Conservation (phyloP, 2,888 invertebrate genomes). For the Heliconius ismenius region DNA sequence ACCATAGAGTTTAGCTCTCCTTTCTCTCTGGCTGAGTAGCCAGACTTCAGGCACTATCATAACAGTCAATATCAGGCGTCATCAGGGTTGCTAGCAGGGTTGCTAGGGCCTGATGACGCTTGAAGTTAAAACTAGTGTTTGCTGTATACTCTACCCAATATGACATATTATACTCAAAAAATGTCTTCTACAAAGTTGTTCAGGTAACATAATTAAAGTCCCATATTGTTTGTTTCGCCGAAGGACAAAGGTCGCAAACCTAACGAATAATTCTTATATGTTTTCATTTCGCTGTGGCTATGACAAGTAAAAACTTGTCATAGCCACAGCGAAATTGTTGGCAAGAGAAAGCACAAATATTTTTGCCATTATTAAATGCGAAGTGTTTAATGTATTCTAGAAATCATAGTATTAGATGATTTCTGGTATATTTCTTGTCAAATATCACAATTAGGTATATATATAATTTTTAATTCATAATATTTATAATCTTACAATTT, state of each 20-base stretch:
- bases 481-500: background rate
- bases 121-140: background rate
- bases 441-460: background rate
- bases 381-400: background rate
- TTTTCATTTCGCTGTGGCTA: background rate
- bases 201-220: slow-evolving; percentile 11
- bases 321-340: no score
- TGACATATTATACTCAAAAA: background rate
- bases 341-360: background rate
- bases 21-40: background rate
- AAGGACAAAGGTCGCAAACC: slow-evolving; percentile 8
- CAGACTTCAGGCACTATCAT: no score
- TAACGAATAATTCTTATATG: slow-evolving; percentile 3
- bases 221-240: slow-evolving; percentile 3
- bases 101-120: background rate
- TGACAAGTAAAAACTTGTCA: no score
- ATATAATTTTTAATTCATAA: background rate
- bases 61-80: no score
- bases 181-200: background rate
- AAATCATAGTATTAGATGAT: background rate
- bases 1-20: no score
- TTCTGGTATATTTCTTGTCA: background rate
- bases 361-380: background rate
- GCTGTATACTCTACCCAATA: background rate
- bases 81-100: no score